Evolutionary conservation across 2,888 invertebrate species (phyloP).

Genomic region (Melikaiella ostensackeni): DNA sequence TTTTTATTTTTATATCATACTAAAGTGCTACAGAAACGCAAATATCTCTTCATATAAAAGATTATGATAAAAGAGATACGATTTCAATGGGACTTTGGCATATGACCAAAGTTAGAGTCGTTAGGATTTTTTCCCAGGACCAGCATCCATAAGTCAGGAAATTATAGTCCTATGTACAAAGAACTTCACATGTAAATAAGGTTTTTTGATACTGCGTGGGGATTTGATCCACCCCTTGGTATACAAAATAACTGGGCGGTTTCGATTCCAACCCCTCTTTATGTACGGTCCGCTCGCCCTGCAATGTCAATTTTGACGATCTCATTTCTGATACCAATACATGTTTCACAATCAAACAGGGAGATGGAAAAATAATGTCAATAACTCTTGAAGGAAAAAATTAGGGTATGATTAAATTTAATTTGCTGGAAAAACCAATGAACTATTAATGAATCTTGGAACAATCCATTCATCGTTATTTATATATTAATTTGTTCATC

Average conservation of each 20-base stretch:
- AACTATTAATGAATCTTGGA: not conserved
- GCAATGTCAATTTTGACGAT: slow-evolving; percentile 24
- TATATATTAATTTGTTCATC: not conserved
- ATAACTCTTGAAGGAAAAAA: not conserved
- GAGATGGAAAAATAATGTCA: not conserved
- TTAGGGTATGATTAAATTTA: not conserved
- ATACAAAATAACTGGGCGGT: slow-evolving; percentile 35
- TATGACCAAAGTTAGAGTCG: not conserved
- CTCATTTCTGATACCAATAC: slow-evolving; percentile 35
- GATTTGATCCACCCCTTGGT: slow-evolving; percentile 19
- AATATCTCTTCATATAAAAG: not conserved
- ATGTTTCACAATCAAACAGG: slow-evolving; percentile 6
- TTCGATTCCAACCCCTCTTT: slow-evolving; percentile 31
- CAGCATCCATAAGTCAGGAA: slow-evolving; percentile 20
- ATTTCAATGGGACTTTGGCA: slow-evolving; percentile 4
- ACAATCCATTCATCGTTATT: no score
- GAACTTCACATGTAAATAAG: slow-evolving; percentile 29
- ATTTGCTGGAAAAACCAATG: not conserved
- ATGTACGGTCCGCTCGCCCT: not conserved
- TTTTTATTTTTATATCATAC: no score
- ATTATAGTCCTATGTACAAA: slow-evolving; percentile 25
- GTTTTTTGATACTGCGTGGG: slow-evolving; percentile 18
- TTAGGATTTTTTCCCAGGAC: slow-evolving; percentile 22
- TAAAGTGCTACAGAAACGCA: not conserved
- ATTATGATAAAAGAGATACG: not conserved